Conservation (phyloP, 2,888 invertebrate genomes). For the Oscheius sp. region DNA sequence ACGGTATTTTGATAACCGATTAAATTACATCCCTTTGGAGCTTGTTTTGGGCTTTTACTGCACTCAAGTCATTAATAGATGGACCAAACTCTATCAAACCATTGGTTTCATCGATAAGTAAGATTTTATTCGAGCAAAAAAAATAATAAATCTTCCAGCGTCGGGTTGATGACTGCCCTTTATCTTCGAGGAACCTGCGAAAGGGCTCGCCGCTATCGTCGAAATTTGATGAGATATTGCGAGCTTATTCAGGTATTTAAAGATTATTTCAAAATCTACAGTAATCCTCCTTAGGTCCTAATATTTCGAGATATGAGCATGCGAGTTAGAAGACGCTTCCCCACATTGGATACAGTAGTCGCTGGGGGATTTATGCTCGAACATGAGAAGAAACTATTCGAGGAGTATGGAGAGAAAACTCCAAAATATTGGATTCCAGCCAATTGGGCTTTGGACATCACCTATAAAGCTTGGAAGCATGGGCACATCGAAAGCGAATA, state of each 20-base stretch:
- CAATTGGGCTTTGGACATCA: slow-evolving; percentile 56
- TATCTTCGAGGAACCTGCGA: slow-evolving; percentile 53
- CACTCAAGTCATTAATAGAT: slow-evolving; percentile 49
- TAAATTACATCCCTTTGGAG: slow-evolving; percentile 52
- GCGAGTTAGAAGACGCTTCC: slow-evolving; percentile 48
- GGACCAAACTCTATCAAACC: slow-evolving; percentile 53
- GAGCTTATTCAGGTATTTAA: slow-evolving; percentile 40
- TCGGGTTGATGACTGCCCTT: slow-evolving; percentile 52
- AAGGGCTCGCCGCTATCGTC: slow-evolving; percentile 42
- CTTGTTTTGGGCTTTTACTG: slow-evolving; percentile 55
- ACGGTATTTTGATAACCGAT: slow-evolving; percentile 42
- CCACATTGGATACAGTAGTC: slow-evolving; percentile 51
- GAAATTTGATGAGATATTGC: slow-evolving; percentile 51
- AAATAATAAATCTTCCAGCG: slow-evolving; percentile 35
- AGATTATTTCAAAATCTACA: background rate
- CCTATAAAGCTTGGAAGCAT: slow-evolving; percentile 51
- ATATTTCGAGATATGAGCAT: slow-evolving; percentile 56
- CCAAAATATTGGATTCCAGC: slow-evolving; percentile 57
- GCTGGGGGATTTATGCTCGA: slow-evolving; percentile 51
- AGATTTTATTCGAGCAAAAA: background rate
- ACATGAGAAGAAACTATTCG: slow-evolving; percentile 49
- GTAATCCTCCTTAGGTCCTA: slow-evolving; percentile 32
- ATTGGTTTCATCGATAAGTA: slow-evolving; percentile 60
- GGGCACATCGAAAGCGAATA: slow-evolving; percentile 56
- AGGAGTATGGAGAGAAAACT: slow-evolving; percentile 41